Conservation (phyloP, 2,888 invertebrate species). For the Pollenia griseotomentosa region DNA sequence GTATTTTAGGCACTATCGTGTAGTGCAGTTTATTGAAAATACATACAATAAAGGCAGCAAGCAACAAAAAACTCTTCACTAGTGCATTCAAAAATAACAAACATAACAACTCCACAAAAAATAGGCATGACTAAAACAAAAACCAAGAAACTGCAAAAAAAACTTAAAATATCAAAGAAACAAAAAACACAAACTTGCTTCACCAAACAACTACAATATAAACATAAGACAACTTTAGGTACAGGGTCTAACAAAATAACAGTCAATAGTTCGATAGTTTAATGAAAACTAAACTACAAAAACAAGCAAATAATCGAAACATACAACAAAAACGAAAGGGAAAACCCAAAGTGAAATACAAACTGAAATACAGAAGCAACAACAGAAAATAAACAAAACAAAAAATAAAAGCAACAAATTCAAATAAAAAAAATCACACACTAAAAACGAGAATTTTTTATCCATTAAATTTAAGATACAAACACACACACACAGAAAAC, state of each 20-base stretch:
- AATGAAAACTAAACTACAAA: constrained; percentile 25
- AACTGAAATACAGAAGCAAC: constrained; percentile 18
- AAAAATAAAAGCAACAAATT: constrained; percentile 18
- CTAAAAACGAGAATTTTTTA: constrained; percentile 63
- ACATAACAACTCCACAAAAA: constrained; percentile 17
- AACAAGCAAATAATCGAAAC: constrained; percentile 18
- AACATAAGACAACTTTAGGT: background rate
- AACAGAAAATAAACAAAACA: constrained; percentile 31
- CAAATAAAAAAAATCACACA: constrained; percentile 34
- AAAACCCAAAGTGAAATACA: constrained; percentile 67
- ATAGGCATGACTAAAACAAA: constrained; percentile 56
- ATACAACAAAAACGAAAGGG: constrained; percentile 67
- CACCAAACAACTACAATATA: constrained; percentile 20
- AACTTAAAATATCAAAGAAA: constrained; percentile 48
- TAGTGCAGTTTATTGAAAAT: constrained; percentile 17
- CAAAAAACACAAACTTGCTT: constrained; percentile 14
- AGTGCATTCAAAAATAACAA: constrained; percentile 47
- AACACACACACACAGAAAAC: constrained; percentile 19
- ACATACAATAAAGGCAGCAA: background rate
- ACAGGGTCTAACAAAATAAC: constrained; percentile 29
- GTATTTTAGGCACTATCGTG: background rate
- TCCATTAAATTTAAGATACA: constrained; percentile 47
- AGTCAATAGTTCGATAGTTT: constrained; percentile 36
- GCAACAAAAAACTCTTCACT: background rate
- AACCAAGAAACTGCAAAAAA: constrained; percentile 46